Evolutionary conservation across 2,888 invertebrate species (phyloP).

Genomic region (Notodonta ziczac): DNA sequence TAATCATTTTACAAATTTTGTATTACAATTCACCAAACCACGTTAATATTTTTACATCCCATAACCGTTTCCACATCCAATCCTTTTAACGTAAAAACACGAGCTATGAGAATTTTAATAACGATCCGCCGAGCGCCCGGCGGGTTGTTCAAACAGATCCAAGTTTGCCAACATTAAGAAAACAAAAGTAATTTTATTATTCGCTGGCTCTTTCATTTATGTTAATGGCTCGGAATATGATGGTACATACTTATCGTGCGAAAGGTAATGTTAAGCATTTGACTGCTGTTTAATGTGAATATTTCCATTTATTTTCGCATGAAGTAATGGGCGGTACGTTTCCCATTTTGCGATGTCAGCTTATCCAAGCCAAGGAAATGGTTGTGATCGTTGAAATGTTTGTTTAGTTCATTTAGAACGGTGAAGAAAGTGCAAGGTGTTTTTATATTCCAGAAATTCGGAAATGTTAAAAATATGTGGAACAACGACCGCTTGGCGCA

Average conservation of each 20-base stretch:
- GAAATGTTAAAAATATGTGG: no score
- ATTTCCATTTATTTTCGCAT: slow-evolving; percentile 1
- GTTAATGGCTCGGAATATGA: slow-evolving; percentile 29
- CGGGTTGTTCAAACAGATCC: slow-evolving; percentile 53
- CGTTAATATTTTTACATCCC: not conserved
- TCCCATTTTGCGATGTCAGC: not conserved
- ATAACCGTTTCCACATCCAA: slow-evolving; percentile 45
- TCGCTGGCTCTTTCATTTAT: slow-evolving; percentile 44
- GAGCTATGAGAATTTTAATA: slow-evolving; percentile 70
- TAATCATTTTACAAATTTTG: no score
- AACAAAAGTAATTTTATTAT: slow-evolving; percentile 65
- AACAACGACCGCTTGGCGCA: no score
- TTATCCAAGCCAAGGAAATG: no score
- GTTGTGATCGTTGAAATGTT: no score
- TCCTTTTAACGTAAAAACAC: slow-evolving; percentile 64
- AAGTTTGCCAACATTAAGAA: slow-evolving; percentile 64
- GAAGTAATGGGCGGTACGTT: not conserved
- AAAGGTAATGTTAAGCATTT: slow-evolving; percentile 8
- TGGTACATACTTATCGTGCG: slow-evolving; percentile 20
- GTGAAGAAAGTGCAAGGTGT: no score
- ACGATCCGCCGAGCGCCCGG: slow-evolving; percentile 48
- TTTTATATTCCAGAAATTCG: no score
- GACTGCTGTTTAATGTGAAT: slow-evolving; percentile 3
- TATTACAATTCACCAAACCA: not conserved
- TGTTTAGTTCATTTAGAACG: no score